Conservation (phyloP, 2,113 vertebrate genomes). For the Arenaria interpres region DNA sequence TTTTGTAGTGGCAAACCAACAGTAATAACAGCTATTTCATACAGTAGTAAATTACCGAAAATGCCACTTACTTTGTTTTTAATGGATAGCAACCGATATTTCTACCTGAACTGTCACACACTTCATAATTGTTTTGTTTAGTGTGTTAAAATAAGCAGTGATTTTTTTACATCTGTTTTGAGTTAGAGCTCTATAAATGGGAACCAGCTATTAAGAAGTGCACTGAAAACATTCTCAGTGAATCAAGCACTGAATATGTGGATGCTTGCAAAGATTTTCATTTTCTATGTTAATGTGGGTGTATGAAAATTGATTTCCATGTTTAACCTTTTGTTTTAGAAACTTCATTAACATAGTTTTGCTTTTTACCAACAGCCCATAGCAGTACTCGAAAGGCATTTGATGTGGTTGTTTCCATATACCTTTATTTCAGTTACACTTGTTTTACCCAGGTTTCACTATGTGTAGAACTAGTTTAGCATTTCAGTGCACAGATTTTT, state of each 20-base stretch:
- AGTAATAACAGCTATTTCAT: not conserved
- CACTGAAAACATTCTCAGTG: not conserved
- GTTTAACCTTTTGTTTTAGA: not conserved
- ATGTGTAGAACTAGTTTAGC: not conserved
- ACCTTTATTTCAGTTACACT: not conserved
- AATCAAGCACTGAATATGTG: not conserved
- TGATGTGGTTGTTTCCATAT: slow-evolving; percentile 29
- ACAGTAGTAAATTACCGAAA: not conserved
- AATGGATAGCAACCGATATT: not conserved
- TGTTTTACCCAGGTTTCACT: slow-evolving; percentile 15
- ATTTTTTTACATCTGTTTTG: not conserved
- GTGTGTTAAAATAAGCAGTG: not conserved
- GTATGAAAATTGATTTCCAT: not conserved
- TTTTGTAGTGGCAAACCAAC: not conserved
- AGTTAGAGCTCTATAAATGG: not conserved
- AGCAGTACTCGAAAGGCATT: not conserved
- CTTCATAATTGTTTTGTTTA: not conserved
- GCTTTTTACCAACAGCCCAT: not conserved
- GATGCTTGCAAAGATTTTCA: not conserved
- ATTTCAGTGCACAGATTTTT: not conserved
- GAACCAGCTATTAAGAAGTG: not conserved
- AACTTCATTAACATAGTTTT: slow-evolving; percentile 12
- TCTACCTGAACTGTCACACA: not conserved
- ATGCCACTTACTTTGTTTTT: not conserved
- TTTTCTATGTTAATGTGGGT: not conserved